phyloP scores from a whole-genome alignment of 1,140 invertebrate species.

The Gryllus bimaculatus region DNA sequence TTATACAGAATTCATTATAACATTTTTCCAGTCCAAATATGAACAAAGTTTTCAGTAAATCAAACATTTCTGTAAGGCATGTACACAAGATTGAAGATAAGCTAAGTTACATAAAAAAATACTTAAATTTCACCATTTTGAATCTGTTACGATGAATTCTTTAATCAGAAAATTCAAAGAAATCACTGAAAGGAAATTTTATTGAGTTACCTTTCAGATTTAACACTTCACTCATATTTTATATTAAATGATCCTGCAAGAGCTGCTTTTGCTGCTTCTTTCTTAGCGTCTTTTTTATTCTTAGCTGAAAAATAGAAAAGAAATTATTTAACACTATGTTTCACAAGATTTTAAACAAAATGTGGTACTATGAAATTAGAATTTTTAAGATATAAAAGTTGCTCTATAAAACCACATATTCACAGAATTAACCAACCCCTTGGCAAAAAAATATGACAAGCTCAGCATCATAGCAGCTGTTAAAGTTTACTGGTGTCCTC shows the following conservation, averaged over 20 bases:
- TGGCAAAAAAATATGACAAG: background rate
- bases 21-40: too few relatives aligned
- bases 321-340: background rate
- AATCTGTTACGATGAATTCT: too few relatives aligned
- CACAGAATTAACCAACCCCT: background rate
- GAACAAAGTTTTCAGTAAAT: too few relatives aligned
- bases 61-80: too few relatives aligned
- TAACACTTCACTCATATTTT: conserved; percentile 10
- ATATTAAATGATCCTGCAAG: conserved; percentile 25
- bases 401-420: background rate
- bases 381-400: background rate
- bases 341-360: background rate
- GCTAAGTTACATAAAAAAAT: too few relatives aligned
- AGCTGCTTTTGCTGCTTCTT: conserved; percentile 40
- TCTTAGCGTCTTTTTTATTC: conserved; percentile 44
- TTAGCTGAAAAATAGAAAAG: conserved; percentile 36
- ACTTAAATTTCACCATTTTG: too few relatives aligned
- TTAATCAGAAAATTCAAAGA: too few relatives aligned
- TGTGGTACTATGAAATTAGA: background rate
- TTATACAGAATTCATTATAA: too few relatives aligned
- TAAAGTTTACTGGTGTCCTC: too few relatives aligned
- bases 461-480: background rate
- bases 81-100: too few relatives aligned
- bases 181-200: too few relatives aligned
- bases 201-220: too few relatives aligned